phyloP scores from a whole-genome alignment of 1,140 invertebrate genomes.

The Mesaphorura yosii region DNA sequence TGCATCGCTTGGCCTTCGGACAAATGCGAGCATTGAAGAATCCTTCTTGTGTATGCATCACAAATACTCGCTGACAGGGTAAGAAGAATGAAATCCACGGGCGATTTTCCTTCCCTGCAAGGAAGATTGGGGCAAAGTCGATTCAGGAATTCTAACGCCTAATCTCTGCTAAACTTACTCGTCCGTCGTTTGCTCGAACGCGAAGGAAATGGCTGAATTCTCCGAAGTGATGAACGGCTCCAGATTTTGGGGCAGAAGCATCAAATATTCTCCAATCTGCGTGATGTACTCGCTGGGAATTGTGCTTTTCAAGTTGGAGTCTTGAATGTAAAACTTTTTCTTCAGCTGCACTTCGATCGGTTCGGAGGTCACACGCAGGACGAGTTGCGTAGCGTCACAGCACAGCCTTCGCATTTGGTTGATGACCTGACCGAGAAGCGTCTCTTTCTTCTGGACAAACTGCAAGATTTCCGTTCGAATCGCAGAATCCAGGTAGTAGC shows the following conservation, averaged over 20 bases:
- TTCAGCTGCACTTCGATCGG: constrained; percentile 21
- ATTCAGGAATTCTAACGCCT: neutral
- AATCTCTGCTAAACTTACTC: constrained; percentile 20
- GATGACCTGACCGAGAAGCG: constrained; percentile 16
- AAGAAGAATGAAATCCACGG: constrained; percentile 27
- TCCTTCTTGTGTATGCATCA: constrained; percentile 21
- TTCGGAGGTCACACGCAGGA: constrained; percentile 25
- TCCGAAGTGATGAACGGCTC: constrained; percentile 28
- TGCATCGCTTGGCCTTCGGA: constrained; percentile 28
- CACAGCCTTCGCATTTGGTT: constrained; percentile 25
- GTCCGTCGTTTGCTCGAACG: constrained; percentile 26
- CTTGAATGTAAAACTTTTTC: constrained; percentile 21
- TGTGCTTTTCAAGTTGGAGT: constrained; percentile 26
- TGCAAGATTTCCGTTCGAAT: constrained; percentile 18
- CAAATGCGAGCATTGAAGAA: constrained; percentile 19
- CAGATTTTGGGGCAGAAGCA: constrained; percentile 30
- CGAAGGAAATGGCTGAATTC: constrained; percentile 24
- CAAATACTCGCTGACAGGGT: constrained; percentile 24
- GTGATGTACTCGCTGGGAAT: constrained; percentile 31
- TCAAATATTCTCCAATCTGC: constrained; percentile 27
- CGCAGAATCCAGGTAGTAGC: constrained; percentile 16
- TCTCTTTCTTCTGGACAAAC: constrained; percentile 30
- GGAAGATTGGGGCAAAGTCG: constrained; percentile 1
- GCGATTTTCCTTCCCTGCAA: constrained; percentile 17
- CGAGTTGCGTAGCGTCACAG: constrained; percentile 21